Evolutionary conservation across 1,140 invertebrate species (phyloP).

Genomic region (Steinernema khuongi): DNA sequence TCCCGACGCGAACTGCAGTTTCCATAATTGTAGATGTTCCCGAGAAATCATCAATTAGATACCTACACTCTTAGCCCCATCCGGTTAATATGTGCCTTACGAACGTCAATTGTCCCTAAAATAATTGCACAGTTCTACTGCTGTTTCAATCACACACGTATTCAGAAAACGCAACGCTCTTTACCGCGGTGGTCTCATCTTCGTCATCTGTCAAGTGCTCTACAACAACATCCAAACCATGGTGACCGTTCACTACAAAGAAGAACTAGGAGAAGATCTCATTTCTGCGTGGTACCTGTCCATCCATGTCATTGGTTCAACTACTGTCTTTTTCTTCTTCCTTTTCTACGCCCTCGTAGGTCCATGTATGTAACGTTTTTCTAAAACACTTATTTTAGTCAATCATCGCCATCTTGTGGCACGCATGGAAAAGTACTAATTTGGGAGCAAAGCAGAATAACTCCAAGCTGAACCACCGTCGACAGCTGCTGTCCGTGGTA

Average conservation of each 20-base stretch:
- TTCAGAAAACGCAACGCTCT: background rate
- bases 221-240: background rate
- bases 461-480: background rate
- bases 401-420: too few species aligned
- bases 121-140: too few species aligned
- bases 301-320: background rate
- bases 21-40: too few species aligned
- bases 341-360: background rate
- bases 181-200: background rate
- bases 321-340: background rate
- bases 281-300: background rate
- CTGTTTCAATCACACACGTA: too few species aligned
- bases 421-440: too few species aligned
- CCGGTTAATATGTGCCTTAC: too few species aligned
- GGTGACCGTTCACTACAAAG: background rate
- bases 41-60: too few species aligned
- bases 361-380: background rate
- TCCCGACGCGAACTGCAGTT: too few species aligned
- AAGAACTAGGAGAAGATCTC: background rate
- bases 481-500: background rate
- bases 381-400: too few species aligned
- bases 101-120: too few species aligned
- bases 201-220: background rate
- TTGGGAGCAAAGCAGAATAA: background rate
- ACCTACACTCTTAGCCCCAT: too few species aligned